Conservation (phyloP, 2,113 vertebrate genomes). For the Castor canadensis region DNA sequence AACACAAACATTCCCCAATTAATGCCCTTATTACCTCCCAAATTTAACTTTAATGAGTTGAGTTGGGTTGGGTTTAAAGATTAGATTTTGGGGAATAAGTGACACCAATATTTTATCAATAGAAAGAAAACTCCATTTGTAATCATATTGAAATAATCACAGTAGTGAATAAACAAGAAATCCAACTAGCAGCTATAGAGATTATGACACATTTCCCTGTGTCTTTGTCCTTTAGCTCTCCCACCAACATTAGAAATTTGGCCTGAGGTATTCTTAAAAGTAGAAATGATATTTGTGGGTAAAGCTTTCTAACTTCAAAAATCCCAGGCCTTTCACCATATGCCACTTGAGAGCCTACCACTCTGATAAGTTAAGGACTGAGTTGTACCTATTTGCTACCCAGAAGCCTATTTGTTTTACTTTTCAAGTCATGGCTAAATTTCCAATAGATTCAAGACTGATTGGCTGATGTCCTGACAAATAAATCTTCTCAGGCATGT, state of each 20-base stretch:
- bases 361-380: background rate
- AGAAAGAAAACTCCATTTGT: background rate
- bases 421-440: background rate
- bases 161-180: slow-evolving; percentile 12
- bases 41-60: background rate
- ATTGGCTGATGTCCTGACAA: background rate
- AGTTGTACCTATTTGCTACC: background rate
- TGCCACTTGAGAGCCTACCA: background rate
- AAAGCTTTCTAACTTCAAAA: background rate
- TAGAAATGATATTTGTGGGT: background rate
- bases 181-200: background rate
- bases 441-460: background rate
- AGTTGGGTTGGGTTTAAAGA: background rate
- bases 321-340: background rate
- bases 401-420: background rate
- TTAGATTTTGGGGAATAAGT: background rate
- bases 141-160: background rate
- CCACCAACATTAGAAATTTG: background rate
- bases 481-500: background rate
- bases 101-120: background rate
- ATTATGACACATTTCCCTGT: background rate
- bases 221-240: background rate
- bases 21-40: background rate
- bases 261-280: background rate
- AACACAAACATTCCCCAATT: background rate